Conservation (phyloP, 2,888 invertebrate species). For the Bellardia bayeri region DNA sequence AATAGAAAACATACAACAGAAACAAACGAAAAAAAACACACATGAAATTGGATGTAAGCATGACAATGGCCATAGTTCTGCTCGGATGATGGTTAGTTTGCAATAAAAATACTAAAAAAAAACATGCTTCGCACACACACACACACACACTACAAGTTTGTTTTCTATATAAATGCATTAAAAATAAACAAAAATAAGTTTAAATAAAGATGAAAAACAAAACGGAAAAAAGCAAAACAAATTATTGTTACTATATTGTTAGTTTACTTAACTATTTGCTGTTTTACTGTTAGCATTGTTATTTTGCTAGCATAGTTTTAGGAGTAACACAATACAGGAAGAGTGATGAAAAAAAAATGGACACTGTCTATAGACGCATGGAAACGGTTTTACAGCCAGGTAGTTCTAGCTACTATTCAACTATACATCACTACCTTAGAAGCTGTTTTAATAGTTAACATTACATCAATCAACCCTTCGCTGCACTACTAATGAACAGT, state of each 20-base stretch:
- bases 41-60: slow-evolving; percentile 28
- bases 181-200: slow-evolving; percentile 40
- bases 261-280: slow-evolving; percentile 67
- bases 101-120: not conserved
- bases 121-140: not conserved
- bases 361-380: not conserved
- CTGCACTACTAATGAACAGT: no score
- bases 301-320: slow-evolving; percentile 51
- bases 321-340: slow-evolving; percentile 45
- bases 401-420: not conserved
- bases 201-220: slow-evolving; percentile 10
- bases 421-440: no score
- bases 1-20: not conserved
- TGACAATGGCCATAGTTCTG: slow-evolving; percentile 31
- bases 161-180: slow-evolving; percentile 4
- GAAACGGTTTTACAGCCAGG: not conserved
- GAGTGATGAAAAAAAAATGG: slow-evolving; percentile 10
- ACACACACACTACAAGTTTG: not conserved
- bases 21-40: not conserved
- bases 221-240: slow-evolving; percentile 23
- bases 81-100: slow-evolving; percentile 21
- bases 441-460: no score
- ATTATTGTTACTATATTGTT: slow-evolving; percentile 60
- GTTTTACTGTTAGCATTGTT: slow-evolving; percentile 25
- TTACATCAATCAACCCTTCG: no score